These are phyloP conservation scores for Elephantulus edwardii DNA, from an alignment of 2,113 vertebrate genomes.

Conservation along the genomic window DNA sequence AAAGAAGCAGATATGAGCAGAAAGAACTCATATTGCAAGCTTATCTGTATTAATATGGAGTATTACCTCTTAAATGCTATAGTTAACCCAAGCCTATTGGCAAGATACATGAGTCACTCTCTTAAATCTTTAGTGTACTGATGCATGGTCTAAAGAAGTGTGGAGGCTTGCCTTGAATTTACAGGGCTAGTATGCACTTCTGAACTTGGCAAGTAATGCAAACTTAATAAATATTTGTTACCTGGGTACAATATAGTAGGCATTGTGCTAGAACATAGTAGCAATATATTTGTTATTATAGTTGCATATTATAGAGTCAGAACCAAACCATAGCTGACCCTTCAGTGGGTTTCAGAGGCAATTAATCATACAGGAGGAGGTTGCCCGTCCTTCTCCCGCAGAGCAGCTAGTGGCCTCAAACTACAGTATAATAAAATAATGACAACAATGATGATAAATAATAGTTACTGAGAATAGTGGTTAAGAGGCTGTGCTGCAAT, in stretches of 20 bases:
- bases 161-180: slow-evolving; percentile 25
- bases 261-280: not conserved
- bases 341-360: too few species aligned
- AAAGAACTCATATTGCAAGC: not conserved
- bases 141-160: slow-evolving; percentile 15
- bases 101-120: not conserved
- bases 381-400: too few species aligned
- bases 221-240: slow-evolving; percentile 27
- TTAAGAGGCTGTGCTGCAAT: too few species aligned
- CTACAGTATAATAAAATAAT: not conserved
- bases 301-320: too few species aligned
- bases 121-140: not conserved
- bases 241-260: not conserved
- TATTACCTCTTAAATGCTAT: slow-evolving; percentile 40
- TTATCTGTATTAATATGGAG: not conserved
- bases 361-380: too few species aligned
- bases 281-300: not conserved
- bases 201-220: slow-evolving; percentile 24
- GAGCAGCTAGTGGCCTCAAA: too few species aligned
- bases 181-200: not conserved
- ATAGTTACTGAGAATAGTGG: not conserved
- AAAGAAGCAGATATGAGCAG: slow-evolving; percentile 22
- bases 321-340: too few species aligned
- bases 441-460: not conserved
- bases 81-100: slow-evolving; percentile 3